Percentiles rank a stretch among this genome's conserved stretches.
phyloP scores from a whole-genome alignment of 1,140 invertebrate species.

The Drosophila sulfurigaster region DNA sequence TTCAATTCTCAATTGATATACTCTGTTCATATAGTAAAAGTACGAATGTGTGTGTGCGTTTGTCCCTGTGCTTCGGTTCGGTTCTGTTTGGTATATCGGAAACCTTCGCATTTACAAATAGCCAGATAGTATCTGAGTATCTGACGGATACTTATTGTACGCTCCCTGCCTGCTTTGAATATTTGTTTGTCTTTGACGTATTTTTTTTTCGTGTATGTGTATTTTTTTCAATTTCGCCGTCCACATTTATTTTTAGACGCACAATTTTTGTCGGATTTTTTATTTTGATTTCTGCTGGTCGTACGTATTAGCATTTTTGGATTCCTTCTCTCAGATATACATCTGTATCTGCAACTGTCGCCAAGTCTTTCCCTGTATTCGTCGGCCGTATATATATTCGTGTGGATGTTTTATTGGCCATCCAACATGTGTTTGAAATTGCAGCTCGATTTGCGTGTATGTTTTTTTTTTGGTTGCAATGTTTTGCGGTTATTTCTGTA shows the following conservation, averaged over 20 bases:
- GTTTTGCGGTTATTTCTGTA: conserved; percentile 56
- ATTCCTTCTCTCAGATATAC: conserved; percentile 46
- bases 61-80: background rate
- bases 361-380: no score
- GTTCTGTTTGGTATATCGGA: conserved; percentile 28
- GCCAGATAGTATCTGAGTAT: conserved; percentile 48
- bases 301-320: conserved; percentile 71
- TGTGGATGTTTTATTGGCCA: conserved; percentile 35
- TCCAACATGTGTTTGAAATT: conserved; percentile 81
- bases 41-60: conserved; percentile 4
- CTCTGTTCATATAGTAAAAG: background rate
- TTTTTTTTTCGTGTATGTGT: conserved; percentile 20
- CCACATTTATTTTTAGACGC: conserved; percentile 73
- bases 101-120: conserved; percentile 80
- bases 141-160: conserved; percentile 43
- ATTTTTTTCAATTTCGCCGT: conserved; percentile 44
- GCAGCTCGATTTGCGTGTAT: conserved; percentile 56
- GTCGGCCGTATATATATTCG: conserved; percentile 8
- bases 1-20: conserved; percentile 22
- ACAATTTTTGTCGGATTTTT: conserved; percentile 69
- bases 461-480: conserved; percentile 25
- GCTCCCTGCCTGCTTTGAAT: conserved; percentile 55
- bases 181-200: conserved; percentile 44
- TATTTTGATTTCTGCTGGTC: conserved; percentile 74
- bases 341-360: conserved; percentile 2